A percentile compares a stretch with the other conserved stretches of the same genome.
phyloP scores from a whole-genome alignment of 2,888 invertebrate species.

The Teleiodes luculella region DNA sequence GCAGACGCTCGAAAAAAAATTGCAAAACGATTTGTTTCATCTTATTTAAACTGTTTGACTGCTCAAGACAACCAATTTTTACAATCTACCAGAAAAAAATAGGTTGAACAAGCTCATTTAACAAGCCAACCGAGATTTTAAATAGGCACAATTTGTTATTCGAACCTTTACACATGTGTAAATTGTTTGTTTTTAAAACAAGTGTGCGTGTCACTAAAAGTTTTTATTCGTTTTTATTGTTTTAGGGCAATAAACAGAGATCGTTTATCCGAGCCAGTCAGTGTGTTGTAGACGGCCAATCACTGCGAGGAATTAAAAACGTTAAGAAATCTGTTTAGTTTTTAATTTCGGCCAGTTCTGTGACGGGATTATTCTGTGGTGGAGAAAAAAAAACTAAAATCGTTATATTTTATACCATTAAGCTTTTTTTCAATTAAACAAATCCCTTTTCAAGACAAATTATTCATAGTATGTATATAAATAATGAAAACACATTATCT shows the following conservation, averaged over 20 bases:
- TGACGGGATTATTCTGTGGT: neutral
- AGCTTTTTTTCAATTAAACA: too few relatives aligned
- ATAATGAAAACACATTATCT: too few relatives aligned
- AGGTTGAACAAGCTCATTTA: constrained; percentile 10
- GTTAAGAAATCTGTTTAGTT: constrained; percentile 26
- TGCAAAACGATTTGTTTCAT: too few relatives aligned
- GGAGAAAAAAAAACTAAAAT: too few relatives aligned
- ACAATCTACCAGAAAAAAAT: neutral
- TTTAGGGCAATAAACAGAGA: constrained; percentile 44
- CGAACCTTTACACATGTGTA: constrained; percentile 44
- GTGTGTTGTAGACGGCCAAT: constrained; percentile 37
- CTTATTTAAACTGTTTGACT: neutral
- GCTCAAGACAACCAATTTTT: neutral
- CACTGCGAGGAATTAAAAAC: constrained; percentile 47
- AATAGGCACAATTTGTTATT: constrained; percentile 28
- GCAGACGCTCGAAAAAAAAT: too few relatives aligned
- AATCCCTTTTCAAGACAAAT: too few relatives aligned
- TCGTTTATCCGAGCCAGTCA: constrained; percentile 25
- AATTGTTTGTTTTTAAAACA: constrained; percentile 59
- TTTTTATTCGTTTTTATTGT: constrained; percentile 57
- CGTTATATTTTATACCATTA: too few relatives aligned
- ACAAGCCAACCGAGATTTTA: constrained; percentile 15
- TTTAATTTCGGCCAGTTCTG: constrained; percentile 13
- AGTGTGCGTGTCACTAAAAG: constrained; percentile 62
- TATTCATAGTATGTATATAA: too few relatives aligned